Percentiles rank a stretch among this genome's conserved stretches.
These are phyloP conservation scores for Bombus balteatus DNA, from an alignment of 1,140 invertebrate genomes.

Conservation along the genomic window DNA sequence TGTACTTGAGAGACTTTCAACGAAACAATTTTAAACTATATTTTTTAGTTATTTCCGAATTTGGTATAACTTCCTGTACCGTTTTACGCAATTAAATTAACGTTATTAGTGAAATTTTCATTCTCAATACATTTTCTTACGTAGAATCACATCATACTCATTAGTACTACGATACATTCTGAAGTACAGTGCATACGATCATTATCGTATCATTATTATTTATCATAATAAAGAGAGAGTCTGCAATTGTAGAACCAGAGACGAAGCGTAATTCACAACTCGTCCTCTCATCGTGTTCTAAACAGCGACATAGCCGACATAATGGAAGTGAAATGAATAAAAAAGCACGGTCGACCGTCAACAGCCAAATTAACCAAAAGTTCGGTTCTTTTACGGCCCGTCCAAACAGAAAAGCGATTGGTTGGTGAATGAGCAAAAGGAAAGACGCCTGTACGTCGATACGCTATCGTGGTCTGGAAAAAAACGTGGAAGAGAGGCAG, in stretches of 20 bases:
- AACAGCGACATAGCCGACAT: background rate
- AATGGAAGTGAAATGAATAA: background rate
- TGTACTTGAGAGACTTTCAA: background rate
- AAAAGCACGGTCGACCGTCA: background rate
- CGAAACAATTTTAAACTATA: background rate
- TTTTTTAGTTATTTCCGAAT: background rate
- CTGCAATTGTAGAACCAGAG: too few species aligned
- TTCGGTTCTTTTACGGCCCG: too few species aligned
- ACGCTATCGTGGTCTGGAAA: background rate
- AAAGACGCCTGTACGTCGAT: background rate
- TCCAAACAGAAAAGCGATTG: background rate
- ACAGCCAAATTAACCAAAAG: slow-evolving; percentile 2
- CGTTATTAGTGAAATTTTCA: too few species aligned
- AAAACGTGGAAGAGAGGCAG: background rate
- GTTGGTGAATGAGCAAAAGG: background rate
- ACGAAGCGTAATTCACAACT: background rate
- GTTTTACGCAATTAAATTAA: too few species aligned
- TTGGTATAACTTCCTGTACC: too few species aligned
- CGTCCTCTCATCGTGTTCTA: too few species aligned
- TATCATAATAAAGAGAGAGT: too few species aligned
- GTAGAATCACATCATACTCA: too few species aligned
- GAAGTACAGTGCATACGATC: too few species aligned
- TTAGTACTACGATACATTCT: too few species aligned
- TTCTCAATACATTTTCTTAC: too few species aligned
- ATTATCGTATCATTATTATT: too few species aligned